Evolutionary conservation across 1,140 invertebrate species (phyloP), one percentile per base, ranked within the genome.

Genomic region (Psix sp.): DNA sequence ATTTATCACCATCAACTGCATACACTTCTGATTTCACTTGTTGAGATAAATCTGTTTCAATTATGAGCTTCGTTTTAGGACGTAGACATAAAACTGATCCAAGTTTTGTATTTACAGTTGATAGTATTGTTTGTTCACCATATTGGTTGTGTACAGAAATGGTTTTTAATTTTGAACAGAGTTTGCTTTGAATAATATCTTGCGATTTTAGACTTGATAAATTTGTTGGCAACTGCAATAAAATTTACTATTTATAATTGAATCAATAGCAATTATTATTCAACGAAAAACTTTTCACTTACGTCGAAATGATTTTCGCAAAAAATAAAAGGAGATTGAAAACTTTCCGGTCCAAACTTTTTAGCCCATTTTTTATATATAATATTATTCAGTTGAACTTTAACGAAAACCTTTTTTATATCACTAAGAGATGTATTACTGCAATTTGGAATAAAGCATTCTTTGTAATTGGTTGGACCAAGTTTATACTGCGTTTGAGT

Each of bases 281-380:
- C 9, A 18, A 40, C 14, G 10, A 4, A 40, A 18, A n/a, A 15
- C 20, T 40, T 18, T 20, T 16, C 1, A 43, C 60, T 46, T 38
- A 65, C 60, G 54, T 65, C 18, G 15, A 65, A 65, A 29, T 54
- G 48, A 38, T 65, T 14, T 11, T 46, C 60, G 24, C 60, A 65
- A 18, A 65, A 52, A 15, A 54, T 9, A 31, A 45, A 65, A 3
- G 46, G 16, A 35, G 57, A 60, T 13, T 49, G 43, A 16, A 49
- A 42, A 17, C 9, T 43, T 18, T 54, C 40, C n/a, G 11, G 10
- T 3, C 48, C 40, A 18, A 46, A 54, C 14, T 52, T 52, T 16
- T 65, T 31, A 6, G 60, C 29, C 60, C 40, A 65, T 13, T 31
- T 45, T 46, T 65, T 65, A 10, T 57, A 43, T 29, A 45, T 45